These are phyloP conservation scores for Channallabes apus DNA, from an alignment of 2,797 vertebrate genomes.

Conservation along the genomic window DNA sequence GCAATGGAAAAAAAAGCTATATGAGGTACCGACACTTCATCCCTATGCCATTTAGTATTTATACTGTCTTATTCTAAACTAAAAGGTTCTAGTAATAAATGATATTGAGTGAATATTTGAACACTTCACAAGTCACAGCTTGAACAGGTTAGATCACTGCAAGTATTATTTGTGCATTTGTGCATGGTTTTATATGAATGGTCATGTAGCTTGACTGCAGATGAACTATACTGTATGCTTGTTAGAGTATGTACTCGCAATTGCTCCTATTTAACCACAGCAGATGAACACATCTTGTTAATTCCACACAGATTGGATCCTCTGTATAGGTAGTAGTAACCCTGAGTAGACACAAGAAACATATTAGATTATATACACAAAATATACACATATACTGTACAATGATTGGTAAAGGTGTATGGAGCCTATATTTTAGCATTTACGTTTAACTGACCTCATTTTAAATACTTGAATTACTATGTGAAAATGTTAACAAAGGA, in stretches of 20 bases:
- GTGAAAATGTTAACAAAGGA: neutral
- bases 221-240: neutral
- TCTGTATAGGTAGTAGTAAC: constrained; percentile 87
- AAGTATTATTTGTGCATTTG: neutral
- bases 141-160: constrained; percentile 23
- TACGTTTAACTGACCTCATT: neutral
- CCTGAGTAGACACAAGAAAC: constrained; percentile 66
- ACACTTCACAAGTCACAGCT: constrained; percentile 31
- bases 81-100: neutral
- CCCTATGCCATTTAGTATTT: neutral
- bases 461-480: neutral
- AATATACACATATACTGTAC: no score
- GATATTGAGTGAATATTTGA: neutral
- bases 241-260: neutral
- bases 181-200: constrained; percentile 5
- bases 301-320: constrained; percentile 85
- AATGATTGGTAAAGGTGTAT: neutral
- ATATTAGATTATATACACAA: constrained; percentile 10
- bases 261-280: constrained; percentile 75
- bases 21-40: constrained; percentile 11
- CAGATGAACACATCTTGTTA: constrained; percentile 87
- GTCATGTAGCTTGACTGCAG: neutral
- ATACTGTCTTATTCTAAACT: neutral
- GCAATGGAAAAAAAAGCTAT: constrained; percentile 18
- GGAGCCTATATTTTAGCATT: neutral